These are phyloP conservation scores for Brachypterus glaber DNA, from an alignment of 2,888 invertebrate genomes.

Conservation along the genomic window DNA sequence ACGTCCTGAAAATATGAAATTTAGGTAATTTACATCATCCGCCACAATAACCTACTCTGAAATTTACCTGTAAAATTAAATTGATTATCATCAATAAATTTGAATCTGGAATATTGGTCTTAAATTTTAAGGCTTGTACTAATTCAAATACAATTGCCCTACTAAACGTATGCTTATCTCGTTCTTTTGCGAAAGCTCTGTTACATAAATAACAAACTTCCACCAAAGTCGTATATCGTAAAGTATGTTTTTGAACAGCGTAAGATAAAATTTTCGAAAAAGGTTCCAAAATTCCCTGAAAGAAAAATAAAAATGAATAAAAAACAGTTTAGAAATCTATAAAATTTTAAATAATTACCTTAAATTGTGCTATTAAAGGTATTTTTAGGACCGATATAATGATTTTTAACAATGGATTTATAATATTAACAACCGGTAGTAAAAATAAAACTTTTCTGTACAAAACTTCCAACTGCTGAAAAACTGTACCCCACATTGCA, in stretches of 20 bases:
- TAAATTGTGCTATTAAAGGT: conserved; percentile 71
- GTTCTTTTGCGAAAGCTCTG: conserved; percentile 80
- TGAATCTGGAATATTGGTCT: conserved; percentile 86
- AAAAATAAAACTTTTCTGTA: conserved; percentile 67
- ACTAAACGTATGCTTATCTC: conserved; percentile 88
- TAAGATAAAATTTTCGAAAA: conserved; percentile 91
- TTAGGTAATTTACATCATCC: conserved; percentile 8
- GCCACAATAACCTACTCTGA: not conserved
- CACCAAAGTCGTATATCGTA: conserved; percentile 69
- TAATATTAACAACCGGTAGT: conserved; percentile 58
- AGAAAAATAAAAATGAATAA: conserved; percentile 14
- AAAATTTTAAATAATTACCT: conserved; percentile 47
- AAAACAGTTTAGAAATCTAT: not conserved
- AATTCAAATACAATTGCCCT: conserved; percentile 89
- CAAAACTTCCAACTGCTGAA: conserved; percentile 79
- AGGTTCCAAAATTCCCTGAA: conserved; percentile 79
- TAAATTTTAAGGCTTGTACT: conserved; percentile 91
- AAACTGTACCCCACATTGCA: conserved; percentile 67
- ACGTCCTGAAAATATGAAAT: conserved; percentile 49
- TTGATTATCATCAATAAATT: conserved; percentile 88
- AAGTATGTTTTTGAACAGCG: conserved; percentile 78
- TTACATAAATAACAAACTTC: conserved; percentile 87
- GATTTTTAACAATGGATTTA: conserved; percentile 59
- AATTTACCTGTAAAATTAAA: conserved; percentile 65
- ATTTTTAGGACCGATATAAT: conserved; percentile 74